A percentile compares a stretch with the other conserved stretches of the same genome.
Conservation (phyloP, 2,797 vertebrate species). For the Galagoides demidoff region DNA sequence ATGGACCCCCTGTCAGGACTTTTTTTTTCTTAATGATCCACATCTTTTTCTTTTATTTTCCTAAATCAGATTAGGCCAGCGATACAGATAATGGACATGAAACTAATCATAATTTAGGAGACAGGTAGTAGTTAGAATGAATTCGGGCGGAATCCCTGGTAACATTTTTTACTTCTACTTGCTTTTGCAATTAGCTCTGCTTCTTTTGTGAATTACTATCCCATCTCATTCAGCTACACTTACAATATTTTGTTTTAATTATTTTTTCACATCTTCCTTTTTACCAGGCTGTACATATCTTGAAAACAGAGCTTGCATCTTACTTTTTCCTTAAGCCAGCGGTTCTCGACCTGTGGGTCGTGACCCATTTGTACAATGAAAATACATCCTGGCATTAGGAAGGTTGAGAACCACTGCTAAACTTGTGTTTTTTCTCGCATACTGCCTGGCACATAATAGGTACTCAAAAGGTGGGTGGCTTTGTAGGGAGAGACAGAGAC, state of each 20-base stretch:
- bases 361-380: too few species aligned
- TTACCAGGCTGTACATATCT: background rate
- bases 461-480: background rate
- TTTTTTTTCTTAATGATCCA: background rate
- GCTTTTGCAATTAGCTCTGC: background rate
- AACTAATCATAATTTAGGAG: background rate
- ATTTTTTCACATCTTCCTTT: background rate
- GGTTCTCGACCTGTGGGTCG: too few species aligned
- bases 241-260: background rate
- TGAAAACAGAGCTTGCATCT: background rate
- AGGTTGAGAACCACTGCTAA: too few species aligned
- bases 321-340: background rate
- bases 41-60: constrained; percentile 22
- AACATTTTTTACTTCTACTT: background rate
- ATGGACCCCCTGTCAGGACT: too few species aligned
- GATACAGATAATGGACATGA: background rate
- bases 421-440: background rate
- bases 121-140: background rate
- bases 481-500: background rate
- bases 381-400: too few species aligned
- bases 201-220: constrained; percentile 7
- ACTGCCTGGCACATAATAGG: background rate
- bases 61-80: background rate
- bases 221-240: background rate
- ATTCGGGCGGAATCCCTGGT: background rate